Evolutionary conservation across 1,140 invertebrate genomes (phyloP).

Genomic region (Ridgeia piscesae): DNA sequence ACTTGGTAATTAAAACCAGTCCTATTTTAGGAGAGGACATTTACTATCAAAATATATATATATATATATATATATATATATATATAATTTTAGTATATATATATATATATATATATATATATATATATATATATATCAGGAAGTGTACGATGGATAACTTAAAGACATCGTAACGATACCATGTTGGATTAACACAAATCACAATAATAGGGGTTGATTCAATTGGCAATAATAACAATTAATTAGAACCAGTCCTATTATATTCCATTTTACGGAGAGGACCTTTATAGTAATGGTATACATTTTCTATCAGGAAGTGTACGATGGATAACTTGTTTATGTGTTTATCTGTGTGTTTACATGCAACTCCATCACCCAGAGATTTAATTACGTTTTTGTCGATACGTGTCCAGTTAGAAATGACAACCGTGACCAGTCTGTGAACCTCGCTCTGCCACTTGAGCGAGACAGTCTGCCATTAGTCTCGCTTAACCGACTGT

Average conservation of each 20-base stretch:
- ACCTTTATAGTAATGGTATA: background rate
- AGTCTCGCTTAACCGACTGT: no score
- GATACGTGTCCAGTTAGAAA: background rate
- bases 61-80: no score
- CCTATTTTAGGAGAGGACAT: background rate
- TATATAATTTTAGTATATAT: no score
- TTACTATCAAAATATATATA: background rate
- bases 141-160: background rate
- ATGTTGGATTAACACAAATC: background rate
- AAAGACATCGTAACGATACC: background rate
- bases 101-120: no score
- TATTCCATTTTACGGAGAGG: background rate
- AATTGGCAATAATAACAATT: background rate
- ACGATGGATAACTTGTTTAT: background rate
- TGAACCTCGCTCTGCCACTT: background rate
- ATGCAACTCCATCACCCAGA: background rate
- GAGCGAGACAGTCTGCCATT: background rate
- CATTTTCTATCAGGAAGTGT: background rate
- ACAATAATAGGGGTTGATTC: background rate
- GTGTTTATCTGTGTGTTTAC: background rate
- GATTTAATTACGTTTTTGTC: background rate
- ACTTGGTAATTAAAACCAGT: background rate
- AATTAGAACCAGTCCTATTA: background rate
- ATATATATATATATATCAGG: no score
- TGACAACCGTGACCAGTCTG: background rate